Evolutionary conservation across 2,888 invertebrate species (phyloP).

Genomic region (Eupithecia abbreviata): DNA sequence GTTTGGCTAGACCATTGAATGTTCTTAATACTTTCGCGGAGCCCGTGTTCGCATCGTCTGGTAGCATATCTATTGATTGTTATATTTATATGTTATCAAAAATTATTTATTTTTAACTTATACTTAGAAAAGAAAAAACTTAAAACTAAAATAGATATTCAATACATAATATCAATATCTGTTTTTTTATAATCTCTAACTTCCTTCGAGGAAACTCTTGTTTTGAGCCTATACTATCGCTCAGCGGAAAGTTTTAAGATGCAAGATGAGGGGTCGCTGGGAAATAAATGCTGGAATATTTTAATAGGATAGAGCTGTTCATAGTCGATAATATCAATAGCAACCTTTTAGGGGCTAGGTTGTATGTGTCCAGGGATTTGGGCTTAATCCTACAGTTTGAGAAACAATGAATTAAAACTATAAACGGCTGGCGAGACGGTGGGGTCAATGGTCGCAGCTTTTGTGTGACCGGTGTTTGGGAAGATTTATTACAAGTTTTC

Average conservation of each 20-base stretch:
- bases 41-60: background rate
- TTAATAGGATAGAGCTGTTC: background rate
- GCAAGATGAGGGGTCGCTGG: background rate
- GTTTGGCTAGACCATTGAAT: conserved; percentile 5
- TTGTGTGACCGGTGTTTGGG: conserved; percentile 38
- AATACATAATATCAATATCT: too few species aligned
- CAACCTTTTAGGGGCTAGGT: background rate
- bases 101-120: background rate
- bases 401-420: conserved; percentile 31
- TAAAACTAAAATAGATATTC: too few species aligned
- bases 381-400: conserved; percentile 22
- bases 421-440: conserved; percentile 39
- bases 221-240: too few species aligned
- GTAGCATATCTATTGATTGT: background rate
- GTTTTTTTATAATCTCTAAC: too few species aligned
- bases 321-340: background rate
- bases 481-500: conserved; percentile 24
- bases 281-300: background rate
- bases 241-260: background rate
- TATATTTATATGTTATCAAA: background rate
- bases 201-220: too few species aligned
- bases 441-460: conserved; percentile 40
- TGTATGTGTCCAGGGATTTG: background rate
- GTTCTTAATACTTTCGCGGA: background rate
- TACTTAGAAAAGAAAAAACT: too few species aligned